phyloP scores from a whole-genome alignment of 2,888 invertebrate genomes.

The Nemapogon koenigi region DNA sequence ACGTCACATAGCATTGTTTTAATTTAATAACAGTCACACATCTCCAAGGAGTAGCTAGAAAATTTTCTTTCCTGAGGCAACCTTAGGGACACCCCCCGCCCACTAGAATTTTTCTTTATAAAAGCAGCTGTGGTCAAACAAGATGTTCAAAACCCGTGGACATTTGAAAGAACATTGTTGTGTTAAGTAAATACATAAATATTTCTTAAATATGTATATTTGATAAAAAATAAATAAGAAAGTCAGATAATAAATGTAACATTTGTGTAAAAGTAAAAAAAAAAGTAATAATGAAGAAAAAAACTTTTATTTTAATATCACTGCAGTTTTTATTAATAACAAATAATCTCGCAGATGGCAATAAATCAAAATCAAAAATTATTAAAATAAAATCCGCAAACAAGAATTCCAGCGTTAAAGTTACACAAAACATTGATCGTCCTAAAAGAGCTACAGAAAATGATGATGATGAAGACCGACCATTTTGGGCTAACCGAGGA shows the following conservation, averaged over 20 bases:
- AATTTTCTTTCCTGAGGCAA: slow-evolving; percentile 28
- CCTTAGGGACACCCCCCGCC: slow-evolving; percentile 37
- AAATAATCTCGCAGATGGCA: slow-evolving; percentile 30
- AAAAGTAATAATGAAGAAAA: slow-evolving; percentile 36
- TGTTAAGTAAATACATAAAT: background rate
- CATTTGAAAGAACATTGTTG: too few relatives aligned
- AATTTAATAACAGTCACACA: slow-evolving; percentile 53
- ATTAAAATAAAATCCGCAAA: slow-evolving; percentile 24
- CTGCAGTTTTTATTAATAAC: slow-evolving; percentile 32
- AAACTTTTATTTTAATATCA: slow-evolving; percentile 11
- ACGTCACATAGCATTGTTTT: slow-evolving; percentile 55
- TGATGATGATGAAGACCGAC: slow-evolving; percentile 24
- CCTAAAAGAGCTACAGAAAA: slow-evolving; percentile 33
- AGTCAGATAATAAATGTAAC: too few relatives aligned
- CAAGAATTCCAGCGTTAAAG: slow-evolving; percentile 18
- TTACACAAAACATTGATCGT: slow-evolving; percentile 28
- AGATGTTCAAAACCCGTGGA: too few relatives aligned
- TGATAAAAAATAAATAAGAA: background rate
- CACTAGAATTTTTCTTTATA: slow-evolving; percentile 35
- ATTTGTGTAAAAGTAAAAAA: too few relatives aligned
- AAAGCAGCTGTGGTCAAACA: slow-evolving; percentile 23
- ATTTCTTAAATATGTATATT: background rate
- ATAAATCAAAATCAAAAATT: slow-evolving; percentile 23
- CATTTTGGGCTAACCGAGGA: slow-evolving; percentile 32
- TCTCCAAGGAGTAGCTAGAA: slow-evolving; percentile 24